Conservation (phyloP, 2,113 vertebrate genomes). For the Corythoichthys intestinalis region DNA sequence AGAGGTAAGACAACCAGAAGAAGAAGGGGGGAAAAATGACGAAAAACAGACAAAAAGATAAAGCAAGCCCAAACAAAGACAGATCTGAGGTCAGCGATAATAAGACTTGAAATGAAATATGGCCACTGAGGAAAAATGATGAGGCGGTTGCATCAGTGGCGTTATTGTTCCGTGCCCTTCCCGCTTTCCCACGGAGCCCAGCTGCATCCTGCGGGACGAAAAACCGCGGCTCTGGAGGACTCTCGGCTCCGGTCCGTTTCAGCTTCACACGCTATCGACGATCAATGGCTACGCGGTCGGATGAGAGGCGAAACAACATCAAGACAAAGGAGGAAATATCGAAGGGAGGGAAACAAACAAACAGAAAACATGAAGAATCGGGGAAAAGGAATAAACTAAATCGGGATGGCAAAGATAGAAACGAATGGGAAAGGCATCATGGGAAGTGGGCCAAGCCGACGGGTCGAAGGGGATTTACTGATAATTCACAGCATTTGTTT, state of each 20-base stretch:
- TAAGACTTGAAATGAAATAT: conserved; percentile 54
- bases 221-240: conserved; percentile 13
- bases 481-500: conserved; percentile 36
- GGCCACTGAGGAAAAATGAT: conserved; percentile 41
- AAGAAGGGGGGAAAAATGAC: neutral
- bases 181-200: conserved; percentile 41
- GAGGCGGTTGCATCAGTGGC: conserved; percentile 47
- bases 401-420: conserved; percentile 1
- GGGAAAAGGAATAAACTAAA: neutral
- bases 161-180: conserved; percentile 31
- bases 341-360: conserved; percentile 1
- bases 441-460: conserved; percentile 41
- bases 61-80: neutral
- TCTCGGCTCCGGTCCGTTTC: conserved; percentile 28
- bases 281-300: conserved; percentile 42
- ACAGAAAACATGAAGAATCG: neutral
- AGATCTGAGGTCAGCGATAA: neutral
- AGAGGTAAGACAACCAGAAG: neutral
- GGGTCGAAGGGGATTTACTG: conserved; percentile 38
- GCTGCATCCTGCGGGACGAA: conserved; percentile 6
- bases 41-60: neutral
- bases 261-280: conserved; percentile 40
- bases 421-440: conserved; percentile 27
- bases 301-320: conserved; percentile 7
- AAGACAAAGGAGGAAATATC: conserved; percentile 9